Conservation (phyloP, 2,797 vertebrate genomes). For the Peromyscus eremicus region DNA sequence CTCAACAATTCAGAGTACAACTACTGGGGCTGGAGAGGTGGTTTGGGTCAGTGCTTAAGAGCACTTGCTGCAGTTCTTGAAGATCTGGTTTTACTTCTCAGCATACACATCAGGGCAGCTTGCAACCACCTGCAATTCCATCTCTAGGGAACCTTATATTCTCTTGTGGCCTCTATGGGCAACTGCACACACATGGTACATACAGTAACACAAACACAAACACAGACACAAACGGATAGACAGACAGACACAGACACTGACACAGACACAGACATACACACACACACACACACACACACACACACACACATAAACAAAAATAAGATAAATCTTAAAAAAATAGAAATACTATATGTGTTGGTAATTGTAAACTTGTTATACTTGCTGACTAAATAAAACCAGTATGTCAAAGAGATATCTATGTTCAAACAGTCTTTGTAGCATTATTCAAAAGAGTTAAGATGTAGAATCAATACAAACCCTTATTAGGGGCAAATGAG, state of each 20-base stretch:
- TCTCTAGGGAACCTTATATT: neutral
- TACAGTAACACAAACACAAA: neutral
- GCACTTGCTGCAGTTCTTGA: neutral
- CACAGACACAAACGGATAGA: neutral
- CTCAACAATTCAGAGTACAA: neutral
- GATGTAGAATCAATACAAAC: neutral
- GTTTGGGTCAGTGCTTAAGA: neutral
- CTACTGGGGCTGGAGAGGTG: neutral
- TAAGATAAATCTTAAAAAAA: neutral
- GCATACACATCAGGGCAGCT: neutral
- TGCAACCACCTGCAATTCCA: neutral
- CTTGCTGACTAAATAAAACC: neutral
- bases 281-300: neutral
- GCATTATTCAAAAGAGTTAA: neutral
- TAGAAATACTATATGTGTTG: neutral
- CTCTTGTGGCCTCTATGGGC: neutral
- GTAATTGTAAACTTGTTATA: neutral
- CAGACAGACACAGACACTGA: too few relatives aligned
- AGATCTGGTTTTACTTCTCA: neutral
- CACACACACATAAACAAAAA: neutral
- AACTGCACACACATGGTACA: too few relatives aligned
- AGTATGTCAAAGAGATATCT: neutral
- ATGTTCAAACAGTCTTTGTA: neutral
- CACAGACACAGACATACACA: neutral
- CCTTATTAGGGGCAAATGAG: neutral